phyloP scores from a whole-genome alignment of 2,888 invertebrate species.

The Drosophila paramelanica region DNA sequence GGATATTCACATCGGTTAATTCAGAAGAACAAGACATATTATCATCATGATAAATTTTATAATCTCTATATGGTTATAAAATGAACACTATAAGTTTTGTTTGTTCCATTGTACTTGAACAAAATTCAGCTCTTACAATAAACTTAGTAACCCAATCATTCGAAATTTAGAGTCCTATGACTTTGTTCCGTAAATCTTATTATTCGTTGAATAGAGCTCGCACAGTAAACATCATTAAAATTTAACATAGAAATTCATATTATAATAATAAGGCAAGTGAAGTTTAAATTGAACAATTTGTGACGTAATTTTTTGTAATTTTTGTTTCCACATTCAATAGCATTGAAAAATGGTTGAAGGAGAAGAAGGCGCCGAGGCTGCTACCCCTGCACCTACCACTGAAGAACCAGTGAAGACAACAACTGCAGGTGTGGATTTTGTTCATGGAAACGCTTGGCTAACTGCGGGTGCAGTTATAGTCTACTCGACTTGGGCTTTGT shows the following conservation, averaged over 20 bases:
- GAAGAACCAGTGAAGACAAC: conserved; percentile 13
- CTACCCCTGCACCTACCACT: no score
- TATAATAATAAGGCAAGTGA: conserved; percentile 9
- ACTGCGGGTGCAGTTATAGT: conserved; percentile 42
- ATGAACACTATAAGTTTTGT: not conserved
- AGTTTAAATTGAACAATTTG: not conserved
- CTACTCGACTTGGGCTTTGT: conserved; percentile 42
- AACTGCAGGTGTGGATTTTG: conserved; percentile 27
- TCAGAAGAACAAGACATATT: no score
- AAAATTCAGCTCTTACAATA: not conserved
- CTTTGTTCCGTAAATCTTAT: not conserved
- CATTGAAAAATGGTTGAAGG: conserved; percentile 10
- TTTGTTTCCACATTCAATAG: not conserved
- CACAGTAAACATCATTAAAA: conserved; percentile 15
- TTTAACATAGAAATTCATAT: conserved; percentile 8
- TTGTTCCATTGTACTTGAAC: conserved; percentile 18
- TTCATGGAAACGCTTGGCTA: conserved; percentile 31
- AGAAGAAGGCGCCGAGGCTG: not conserved
- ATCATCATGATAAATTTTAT: no score
- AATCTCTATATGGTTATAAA: not conserved
- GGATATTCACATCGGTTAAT: no score
- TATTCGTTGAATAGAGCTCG: conserved; percentile 13
- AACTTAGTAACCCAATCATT: conserved; percentile 15
- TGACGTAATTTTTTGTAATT: not conserved
- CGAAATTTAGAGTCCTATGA: not conserved